Evolutionary conservation across 2,888 invertebrate species (phyloP), one percentile per base, ranked within the genome.

Genomic region (Drosophila nr. perissopoda): DNA sequence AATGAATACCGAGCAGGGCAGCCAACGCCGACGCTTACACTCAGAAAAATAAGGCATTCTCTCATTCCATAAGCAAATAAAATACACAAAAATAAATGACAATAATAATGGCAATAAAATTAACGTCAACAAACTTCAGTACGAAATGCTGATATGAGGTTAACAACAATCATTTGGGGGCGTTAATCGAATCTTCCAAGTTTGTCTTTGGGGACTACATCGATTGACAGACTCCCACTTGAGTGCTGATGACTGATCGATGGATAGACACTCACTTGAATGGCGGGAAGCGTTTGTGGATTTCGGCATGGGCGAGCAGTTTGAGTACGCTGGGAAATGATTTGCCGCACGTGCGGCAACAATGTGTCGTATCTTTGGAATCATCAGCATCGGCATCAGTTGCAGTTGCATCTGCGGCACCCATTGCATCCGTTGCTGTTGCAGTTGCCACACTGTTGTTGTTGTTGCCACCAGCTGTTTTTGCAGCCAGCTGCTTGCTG

Each of bases 271-370:
- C 56, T 81, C 76, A 93, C 93, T 93, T 93, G 69, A 94, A 94
- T 18, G 94, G 94, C 56, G 94, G 93, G 67, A 94, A 94, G 87
- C 96, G 94, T 49, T 96, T 96, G 92, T 97, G 97, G 7, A 95
- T 94, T 93, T 97, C 97, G 0, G 96, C 96, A 93, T 97, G 97
- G 27, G 97, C 96, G 52, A 96, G 94, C 79, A 97, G 94, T 91
- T 96, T 96, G 84, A 96, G 93, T 61, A 96, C 96, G 93, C 96
- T 96, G 49, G 95, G 94, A 92, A 96, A 97, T 73, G 95, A 95
- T 93, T 96, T 96, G 54, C 97, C 97, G 92, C 97, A 97, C 42
- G 96, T 96, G 91, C 95, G 96, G 92, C 97, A 97, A 76, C 95
- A 94, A 91, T 97, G 96, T 69, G 94, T 74, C 10, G 69, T 59